Evolutionary conservation across 2,113 vertebrate genomes (phyloP).

Genomic region (Speoplatyrhinus poulsoni): DNA sequence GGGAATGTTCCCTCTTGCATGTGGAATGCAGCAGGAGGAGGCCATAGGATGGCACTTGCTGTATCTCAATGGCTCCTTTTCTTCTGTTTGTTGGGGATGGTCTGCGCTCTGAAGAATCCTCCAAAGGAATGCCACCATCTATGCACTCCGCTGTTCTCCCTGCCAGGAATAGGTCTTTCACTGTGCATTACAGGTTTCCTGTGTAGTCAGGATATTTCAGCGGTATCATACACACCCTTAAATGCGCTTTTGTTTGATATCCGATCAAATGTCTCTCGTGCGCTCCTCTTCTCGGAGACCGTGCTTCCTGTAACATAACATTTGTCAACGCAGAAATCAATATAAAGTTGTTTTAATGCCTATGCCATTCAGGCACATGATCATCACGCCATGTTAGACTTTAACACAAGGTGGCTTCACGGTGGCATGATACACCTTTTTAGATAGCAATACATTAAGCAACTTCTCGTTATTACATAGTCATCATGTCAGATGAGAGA

Average conservation of each 20-base stretch:
- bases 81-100: constrained; percentile 11
- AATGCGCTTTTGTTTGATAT: constrained; percentile 17
- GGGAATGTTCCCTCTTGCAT: constrained; percentile 67
- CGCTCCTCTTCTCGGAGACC: neutral
- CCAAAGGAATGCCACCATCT: constrained; percentile 34
- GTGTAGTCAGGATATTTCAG: constrained; percentile 39
- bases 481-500: neutral
- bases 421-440: too few species aligned
- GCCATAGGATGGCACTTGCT: constrained; percentile 38
- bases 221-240: constrained; percentile 24
- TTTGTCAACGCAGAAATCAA: neutral
- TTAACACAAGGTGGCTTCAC: too few species aligned
- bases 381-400: too few species aligned
- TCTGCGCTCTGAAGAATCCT: constrained; percentile 32
- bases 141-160: constrained; percentile 21
- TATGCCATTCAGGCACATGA: neutral
- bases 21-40: constrained; percentile 61
- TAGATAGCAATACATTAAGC: neutral
- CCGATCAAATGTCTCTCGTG: constrained; percentile 13
- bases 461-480: neutral
- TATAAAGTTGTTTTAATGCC: neutral
- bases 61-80: constrained; percentile 44
- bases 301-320: neutral
- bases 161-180: constrained; percentile 28
- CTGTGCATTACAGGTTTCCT: constrained; percentile 43